Percentiles rank a stretch among this genome's conserved stretches.
phyloP scores from a whole-genome alignment of 2,797 vertebrate species.

The Anguilla pacifica region DNA sequence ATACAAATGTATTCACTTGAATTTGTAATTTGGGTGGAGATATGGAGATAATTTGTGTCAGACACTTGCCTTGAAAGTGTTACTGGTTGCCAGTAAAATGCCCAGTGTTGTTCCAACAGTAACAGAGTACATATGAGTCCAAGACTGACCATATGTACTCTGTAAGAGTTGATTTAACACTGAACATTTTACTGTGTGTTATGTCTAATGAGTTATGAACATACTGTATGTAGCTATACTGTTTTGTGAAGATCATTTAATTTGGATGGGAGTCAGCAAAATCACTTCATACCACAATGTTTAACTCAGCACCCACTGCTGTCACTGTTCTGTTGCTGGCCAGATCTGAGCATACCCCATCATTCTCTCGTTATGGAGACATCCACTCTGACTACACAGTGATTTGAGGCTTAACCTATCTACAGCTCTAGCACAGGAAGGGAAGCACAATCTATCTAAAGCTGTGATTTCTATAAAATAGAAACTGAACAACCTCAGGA shows the following conservation, averaged over 20 bases:
- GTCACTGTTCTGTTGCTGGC: slow-evolving; percentile 3
- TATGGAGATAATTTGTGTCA: background rate
- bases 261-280: slow-evolving; percentile 35
- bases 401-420: slow-evolving; percentile 28
- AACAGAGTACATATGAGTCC: no score
- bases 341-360: slow-evolving; percentile 36
- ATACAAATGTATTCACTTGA: background rate
- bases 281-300: background rate
- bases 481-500: background rate
- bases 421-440: slow-evolving; percentile 30
- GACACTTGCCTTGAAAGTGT: background rate
- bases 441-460: background rate
- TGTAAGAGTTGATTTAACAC: no score
- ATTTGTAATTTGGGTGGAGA: slow-evolving; percentile 5
- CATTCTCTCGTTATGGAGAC: slow-evolving; percentile 35
- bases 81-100: background rate
- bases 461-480: background rate
- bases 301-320: background rate
- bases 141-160: no score
- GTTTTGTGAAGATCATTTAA: slow-evolving; percentile 13
- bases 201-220: slow-evolving; percentile 22
- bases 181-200: background rate
- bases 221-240: background rate
- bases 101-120: no score
- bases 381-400: slow-evolving; percentile 26